phyloP scores from a whole-genome alignment of 2,888 invertebrate genomes.

The Euphydryas editha region DNA sequence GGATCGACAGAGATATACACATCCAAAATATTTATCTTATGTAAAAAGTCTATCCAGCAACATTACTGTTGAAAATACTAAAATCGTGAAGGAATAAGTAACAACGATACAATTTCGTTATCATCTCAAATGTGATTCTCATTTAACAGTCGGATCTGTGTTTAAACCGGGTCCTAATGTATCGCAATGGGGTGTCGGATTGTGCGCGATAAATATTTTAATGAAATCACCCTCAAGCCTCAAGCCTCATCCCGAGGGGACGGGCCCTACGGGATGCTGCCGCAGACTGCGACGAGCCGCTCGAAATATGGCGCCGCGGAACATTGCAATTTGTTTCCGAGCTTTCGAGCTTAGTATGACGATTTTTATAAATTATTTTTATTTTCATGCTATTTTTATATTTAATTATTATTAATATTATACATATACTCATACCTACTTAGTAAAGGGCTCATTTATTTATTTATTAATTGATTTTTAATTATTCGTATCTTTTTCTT shows the following conservation, averaged over 20 bases:
- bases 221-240: conserved; percentile 44
- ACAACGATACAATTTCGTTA: neutral
- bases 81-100: neutral
- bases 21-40: too few species aligned
- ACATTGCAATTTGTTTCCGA: conserved; percentile 8
- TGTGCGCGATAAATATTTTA: conserved; percentile 47
- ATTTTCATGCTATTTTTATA: too few species aligned
- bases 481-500: too few species aligned
- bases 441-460: too few species aligned
- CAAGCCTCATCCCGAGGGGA: conserved; percentile 34
- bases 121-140: conserved; percentile 14
- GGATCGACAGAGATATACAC: too few species aligned
- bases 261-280: conserved; percentile 13
- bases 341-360: neutral
- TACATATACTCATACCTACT: too few species aligned
- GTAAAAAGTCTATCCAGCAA: neutral
- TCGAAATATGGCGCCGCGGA: conserved; percentile 8
- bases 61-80: neutral
- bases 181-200: conserved; percentile 50
- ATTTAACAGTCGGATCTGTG: conserved; percentile 24
- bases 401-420: too few species aligned
- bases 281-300: conserved; percentile 2
- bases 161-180: conserved; percentile 32
- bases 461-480: too few species aligned
- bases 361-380: neutral